Evolutionary conservation across 2,888 invertebrate genomes (phyloP).

Genomic region (Drosophila cyrtoloma): DNA sequence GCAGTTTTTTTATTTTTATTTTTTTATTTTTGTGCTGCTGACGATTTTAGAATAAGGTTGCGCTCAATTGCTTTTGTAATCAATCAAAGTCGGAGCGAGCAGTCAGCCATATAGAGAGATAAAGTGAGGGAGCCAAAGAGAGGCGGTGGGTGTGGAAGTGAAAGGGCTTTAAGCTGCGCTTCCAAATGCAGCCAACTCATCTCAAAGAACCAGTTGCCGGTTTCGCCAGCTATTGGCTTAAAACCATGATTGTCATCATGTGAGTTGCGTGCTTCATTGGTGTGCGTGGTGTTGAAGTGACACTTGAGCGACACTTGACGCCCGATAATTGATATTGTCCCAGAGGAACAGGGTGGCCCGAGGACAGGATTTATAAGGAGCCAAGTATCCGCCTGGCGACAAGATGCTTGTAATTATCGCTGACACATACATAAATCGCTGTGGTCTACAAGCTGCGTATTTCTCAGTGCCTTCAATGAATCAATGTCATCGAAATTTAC

Average conservation of each 20-base stretch:
- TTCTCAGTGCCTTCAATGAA: constrained; percentile 19
- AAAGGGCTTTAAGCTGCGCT: constrained; percentile 23
- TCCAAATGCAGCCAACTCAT: constrained; percentile 35
- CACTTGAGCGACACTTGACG: constrained; percentile 79
- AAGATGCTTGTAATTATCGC: constrained; percentile 65
- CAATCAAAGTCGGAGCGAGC: constrained; percentile 68
- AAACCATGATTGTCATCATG: constrained; percentile 56
- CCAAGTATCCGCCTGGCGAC: constrained; percentile 32
- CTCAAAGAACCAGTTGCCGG: constrained; percentile 10
- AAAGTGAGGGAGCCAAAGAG: not conserved
- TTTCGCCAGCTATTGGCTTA: constrained; percentile 15
- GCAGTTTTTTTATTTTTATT: constrained; percentile 10
- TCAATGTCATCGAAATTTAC: constrained; percentile 27
- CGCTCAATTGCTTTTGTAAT: constrained; percentile 77
- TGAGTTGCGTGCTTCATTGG: constrained; percentile 44
- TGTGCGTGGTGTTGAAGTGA: constrained; percentile 74
- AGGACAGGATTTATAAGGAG: constrained; percentile 2
- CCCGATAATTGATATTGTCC: constrained; percentile 73
- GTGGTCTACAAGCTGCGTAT: constrained; percentile 25
- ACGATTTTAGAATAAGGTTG: constrained; percentile 47
- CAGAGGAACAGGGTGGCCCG: constrained; percentile 2
- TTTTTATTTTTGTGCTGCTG: constrained; percentile 7
- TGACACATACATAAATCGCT: constrained; percentile 56
- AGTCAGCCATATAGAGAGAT: constrained; percentile 14
- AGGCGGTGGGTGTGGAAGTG: too few species aligned